Base-by-base conservation (phyloP, 1,140 invertebrate species). In the Protaetia brevitarsis region DNA sequence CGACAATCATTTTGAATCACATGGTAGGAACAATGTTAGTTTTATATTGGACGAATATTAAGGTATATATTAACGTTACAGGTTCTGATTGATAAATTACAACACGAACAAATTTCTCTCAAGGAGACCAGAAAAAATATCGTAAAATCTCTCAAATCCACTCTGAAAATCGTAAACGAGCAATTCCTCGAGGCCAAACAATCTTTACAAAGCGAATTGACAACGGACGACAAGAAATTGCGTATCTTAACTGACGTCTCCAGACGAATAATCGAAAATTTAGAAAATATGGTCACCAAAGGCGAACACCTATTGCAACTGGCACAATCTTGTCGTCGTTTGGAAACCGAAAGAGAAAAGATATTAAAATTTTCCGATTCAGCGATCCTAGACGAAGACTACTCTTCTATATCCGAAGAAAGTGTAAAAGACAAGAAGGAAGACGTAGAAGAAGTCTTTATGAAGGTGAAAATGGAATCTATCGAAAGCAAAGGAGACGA, bases 311-410 rank as follows among this genome's bases (percentile, higher is more conserved):
- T 77, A 23, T 36, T 72, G 13, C 63, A 65, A 36, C 60, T 77
- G 13, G 63, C 68, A 30, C 51, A 60, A 41, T 69, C 70, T 19
- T 77, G 75, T 51, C 57, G 67, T 59, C 75, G 73, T 63, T 73
- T 71, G 37, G 75, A 77, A 69, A 77, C 76, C 5, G 64, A 71
- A 41, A 64, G 70, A 28, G 76, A 76, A 11, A 36, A 62, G 23
- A 23, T 62, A 7, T 29, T 59, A 11, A 59, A 16, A 59, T 59
- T 59, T 11, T 27, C 57, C 30, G n/a, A 59, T 28, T 13, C 8
- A 5, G 5, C 26, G 13, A 4, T n/a, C 16, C 10, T 29, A n/a
- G n/a, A 10, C 0, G 6, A 3, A 7, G 26, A n/a, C 28, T 21
- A 3, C 7, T 26, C 30, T 29, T 28, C 29, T 10, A 31, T 8